Evolutionary conservation across 2,113 vertebrate genomes (phyloP).

Genomic region (Phylloscopus whistleri): DNA sequence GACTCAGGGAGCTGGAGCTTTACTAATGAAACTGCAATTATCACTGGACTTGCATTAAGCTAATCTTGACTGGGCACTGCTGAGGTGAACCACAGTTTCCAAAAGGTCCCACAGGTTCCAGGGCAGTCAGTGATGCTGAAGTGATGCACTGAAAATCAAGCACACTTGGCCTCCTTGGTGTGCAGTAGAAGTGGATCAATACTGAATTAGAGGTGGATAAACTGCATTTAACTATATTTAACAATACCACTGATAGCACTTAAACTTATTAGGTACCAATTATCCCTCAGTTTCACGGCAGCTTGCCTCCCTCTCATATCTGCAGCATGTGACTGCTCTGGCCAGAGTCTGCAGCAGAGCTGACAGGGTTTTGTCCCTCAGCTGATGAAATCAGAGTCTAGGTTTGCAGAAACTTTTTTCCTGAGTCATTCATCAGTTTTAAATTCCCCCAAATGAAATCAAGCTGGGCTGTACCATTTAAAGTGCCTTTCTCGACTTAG

Average conservation of each 20-base stretch:
- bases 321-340: neutral
- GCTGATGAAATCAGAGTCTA: neutral
- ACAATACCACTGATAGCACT: slow-evolving; percentile 44
- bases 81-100: slow-evolving; percentile 36
- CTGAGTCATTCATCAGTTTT: neutral
- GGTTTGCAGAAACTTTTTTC: neutral
- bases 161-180: neutral
- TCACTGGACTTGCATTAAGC: neutral
- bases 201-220: slow-evolving; percentile 44
- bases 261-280: slow-evolving; percentile 41
- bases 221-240: slow-evolving; percentile 60
- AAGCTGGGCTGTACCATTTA: neutral
- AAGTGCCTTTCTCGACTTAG: neutral
- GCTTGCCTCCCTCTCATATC: neutral
- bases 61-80: neutral
- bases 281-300: slow-evolving; percentile 24
- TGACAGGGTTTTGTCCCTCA: neutral
- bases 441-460: neutral
- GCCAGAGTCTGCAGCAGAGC: neutral
- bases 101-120: neutral
- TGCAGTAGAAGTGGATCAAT: slow-evolving; percentile 16
- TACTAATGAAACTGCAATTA: slow-evolving; percentile 2
- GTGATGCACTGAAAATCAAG: slow-evolving; percentile 3
- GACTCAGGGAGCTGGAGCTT: neutral
- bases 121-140: neutral